Evolutionary conservation across 92 coral and sea anemone species (phyloP).

Genomic region (Zoanthus sansibaricus): DNA sequence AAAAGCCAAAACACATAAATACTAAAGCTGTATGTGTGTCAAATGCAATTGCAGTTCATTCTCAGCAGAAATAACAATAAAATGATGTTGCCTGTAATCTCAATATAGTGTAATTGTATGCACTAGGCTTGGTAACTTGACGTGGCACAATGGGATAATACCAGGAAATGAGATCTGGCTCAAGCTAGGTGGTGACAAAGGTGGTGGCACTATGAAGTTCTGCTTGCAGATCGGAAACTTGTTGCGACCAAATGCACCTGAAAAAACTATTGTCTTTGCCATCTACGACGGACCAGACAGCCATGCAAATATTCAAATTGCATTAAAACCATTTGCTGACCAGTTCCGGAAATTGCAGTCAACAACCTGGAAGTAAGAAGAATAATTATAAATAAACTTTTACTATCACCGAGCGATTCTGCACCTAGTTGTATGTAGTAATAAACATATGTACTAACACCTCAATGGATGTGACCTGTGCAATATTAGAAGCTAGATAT

Average conservation of each 20-base stretch:
- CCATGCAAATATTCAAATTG: constrained; percentile 20
- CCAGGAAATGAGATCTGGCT: neutral
- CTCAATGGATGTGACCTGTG: neutral
- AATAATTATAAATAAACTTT: neutral
- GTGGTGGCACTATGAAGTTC: constrained; percentile 39
- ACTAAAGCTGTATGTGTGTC: neutral
- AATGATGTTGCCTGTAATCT: neutral
- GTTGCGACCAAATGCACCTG: constrained; percentile 12
- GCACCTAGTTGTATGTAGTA: neutral
- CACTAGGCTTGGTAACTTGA: neutral
- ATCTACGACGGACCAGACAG: constrained; percentile 30
- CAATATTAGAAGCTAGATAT: neutral
- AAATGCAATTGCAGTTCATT: neutral
- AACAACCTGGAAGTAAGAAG: constrained; percentile 1
- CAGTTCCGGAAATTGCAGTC: constrained; percentile 24
- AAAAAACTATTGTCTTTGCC: constrained; percentile 35
- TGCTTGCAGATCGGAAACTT: constrained; percentile 22
- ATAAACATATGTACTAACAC: neutral
- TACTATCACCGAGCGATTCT: neutral
- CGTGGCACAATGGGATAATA: neutral
- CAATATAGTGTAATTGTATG: neutral
- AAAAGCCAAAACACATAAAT: neutral
- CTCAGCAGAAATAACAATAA: neutral
- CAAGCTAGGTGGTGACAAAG: constrained; percentile 8
- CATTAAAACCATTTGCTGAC: neutral